A percentile compares a stretch with the other conserved stretches of the same genome.
Conservation (phyloP, 2,797 vertebrate genomes). For the Bradypus variegatus region DNA sequence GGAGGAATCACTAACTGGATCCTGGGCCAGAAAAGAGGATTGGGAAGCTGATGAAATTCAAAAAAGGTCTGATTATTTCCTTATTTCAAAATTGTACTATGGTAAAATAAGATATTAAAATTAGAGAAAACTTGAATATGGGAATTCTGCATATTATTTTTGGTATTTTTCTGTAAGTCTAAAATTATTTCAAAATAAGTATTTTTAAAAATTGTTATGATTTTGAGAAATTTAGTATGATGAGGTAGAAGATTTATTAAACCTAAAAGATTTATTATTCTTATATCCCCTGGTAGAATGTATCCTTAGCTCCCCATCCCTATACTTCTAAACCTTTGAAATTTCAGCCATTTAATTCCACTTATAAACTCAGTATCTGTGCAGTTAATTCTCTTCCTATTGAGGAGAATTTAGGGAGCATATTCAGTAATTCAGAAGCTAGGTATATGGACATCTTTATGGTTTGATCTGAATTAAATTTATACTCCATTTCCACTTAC, state of each 20-base stretch:
- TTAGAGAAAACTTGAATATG: neutral
- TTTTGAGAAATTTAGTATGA: neutral
- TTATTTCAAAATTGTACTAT: neutral
- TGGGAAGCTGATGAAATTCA: neutral
- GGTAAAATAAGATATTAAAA: neutral
- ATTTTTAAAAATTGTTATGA: neutral
- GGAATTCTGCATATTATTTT: neutral
- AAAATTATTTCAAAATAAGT: constrained; percentile 7
- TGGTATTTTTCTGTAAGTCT: neutral
- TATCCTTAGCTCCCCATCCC: neutral
- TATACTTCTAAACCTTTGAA: neutral
- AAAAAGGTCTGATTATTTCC: neutral
- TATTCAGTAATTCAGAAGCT: neutral
- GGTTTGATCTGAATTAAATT: neutral
- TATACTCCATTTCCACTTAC: neutral
- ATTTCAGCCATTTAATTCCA: neutral
- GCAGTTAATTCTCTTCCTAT: neutral
- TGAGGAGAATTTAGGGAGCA: neutral
- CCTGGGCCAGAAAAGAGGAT: neutral
- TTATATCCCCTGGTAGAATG: neutral
- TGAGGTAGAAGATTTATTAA: neutral
- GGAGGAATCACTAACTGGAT: neutral
- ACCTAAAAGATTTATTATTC: neutral
- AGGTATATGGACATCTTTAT: neutral
- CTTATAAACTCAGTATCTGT: neutral